phyloP scores from a whole-genome alignment of 2,888 invertebrate genomes.

The Chrysomela aeneicollis region DNA sequence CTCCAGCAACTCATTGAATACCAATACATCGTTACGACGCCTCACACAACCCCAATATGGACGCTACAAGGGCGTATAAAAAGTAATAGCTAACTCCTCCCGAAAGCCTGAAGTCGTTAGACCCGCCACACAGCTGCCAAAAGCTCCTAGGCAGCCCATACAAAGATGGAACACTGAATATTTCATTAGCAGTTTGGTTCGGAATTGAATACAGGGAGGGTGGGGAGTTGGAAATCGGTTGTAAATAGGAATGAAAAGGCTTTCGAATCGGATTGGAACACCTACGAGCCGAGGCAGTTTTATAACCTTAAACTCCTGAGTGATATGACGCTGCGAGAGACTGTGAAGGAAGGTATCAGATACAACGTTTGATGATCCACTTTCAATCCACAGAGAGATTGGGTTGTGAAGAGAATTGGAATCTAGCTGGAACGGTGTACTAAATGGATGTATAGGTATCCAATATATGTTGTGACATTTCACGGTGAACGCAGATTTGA shows the following conservation, averaged over 20 bases:
- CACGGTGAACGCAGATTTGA: background rate
- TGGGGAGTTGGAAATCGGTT: slow-evolving; percentile 28
- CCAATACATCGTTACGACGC: slow-evolving; percentile 23
- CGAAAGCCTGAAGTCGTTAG: slow-evolving; percentile 33
- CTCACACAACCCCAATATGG: slow-evolving; percentile 27
- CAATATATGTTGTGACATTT: too few relatives aligned
- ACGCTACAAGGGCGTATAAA: slow-evolving; percentile 30
- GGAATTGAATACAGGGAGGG: slow-evolving; percentile 35
- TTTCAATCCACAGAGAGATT: background rate
- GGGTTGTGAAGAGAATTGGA: background rate
- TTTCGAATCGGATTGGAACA: slow-evolving; percentile 21
- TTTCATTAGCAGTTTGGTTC: slow-evolving; percentile 38
- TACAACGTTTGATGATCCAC: slow-evolving; percentile 1
- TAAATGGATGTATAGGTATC: background rate
- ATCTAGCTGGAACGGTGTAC: background rate
- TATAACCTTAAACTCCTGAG: slow-evolving; percentile 14
- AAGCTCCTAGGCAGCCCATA: slow-evolving; percentile 25
- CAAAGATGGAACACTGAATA: slow-evolving; percentile 36
- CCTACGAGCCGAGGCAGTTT: slow-evolving; percentile 23
- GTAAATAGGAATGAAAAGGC: slow-evolving; percentile 24
- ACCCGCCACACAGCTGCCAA: slow-evolving; percentile 28
- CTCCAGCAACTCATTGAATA: slow-evolving; percentile 21
- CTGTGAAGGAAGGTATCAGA: background rate
- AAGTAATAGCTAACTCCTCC: slow-evolving; percentile 30
- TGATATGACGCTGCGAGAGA: background rate